These are phyloP conservation scores for Clarias platycephalus DNA, from an alignment of 2,797 vertebrate genomes.

Conservation along the genomic window DNA sequence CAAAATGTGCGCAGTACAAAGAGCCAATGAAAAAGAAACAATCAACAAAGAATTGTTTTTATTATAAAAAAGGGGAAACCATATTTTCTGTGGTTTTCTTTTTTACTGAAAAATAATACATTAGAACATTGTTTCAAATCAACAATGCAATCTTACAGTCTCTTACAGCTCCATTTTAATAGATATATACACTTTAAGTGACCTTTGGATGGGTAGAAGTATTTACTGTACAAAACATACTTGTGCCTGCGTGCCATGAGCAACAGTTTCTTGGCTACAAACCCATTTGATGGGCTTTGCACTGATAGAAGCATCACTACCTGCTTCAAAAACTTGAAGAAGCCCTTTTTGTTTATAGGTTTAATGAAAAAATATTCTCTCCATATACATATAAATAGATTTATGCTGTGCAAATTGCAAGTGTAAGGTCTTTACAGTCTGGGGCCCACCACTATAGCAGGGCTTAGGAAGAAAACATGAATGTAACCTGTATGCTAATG, in stretches of 20 bases:
- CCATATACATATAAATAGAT: constrained; percentile 74
- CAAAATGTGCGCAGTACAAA: constrained; percentile 6
- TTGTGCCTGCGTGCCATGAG: constrained; percentile 4
- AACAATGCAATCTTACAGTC: constrained; percentile 50
- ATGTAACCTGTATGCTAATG: constrained; percentile 12
- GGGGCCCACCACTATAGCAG: constrained; percentile 47
- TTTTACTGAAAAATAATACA: constrained; percentile 66
- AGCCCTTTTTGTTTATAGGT: constrained; percentile 52
- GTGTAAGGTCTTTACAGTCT: constrained; percentile 53
- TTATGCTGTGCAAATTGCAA: constrained; percentile 75
- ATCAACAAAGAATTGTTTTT: constrained; percentile 2
- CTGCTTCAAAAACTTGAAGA: constrained; percentile 44
- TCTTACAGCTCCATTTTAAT: neutral
- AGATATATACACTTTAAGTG: constrained; percentile 9
- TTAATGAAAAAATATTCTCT: constrained; percentile 60
- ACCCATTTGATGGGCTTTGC: neutral
- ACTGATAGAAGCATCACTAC: neutral
- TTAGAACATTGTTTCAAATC: constrained; percentile 54
- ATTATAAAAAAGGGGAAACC: constrained; percentile 60
- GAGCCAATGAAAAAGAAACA: constrained; percentile 14
- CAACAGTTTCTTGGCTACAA: constrained; percentile 27
- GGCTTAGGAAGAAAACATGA: constrained; percentile 46
- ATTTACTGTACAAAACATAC: constrained; percentile 57
- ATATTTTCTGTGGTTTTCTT: constrained; percentile 59
- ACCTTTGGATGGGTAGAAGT: constrained; percentile 35